Base-by-base conservation (phyloP, 1,140 invertebrate species). In the Cardiocondyla obscurior region DNA sequence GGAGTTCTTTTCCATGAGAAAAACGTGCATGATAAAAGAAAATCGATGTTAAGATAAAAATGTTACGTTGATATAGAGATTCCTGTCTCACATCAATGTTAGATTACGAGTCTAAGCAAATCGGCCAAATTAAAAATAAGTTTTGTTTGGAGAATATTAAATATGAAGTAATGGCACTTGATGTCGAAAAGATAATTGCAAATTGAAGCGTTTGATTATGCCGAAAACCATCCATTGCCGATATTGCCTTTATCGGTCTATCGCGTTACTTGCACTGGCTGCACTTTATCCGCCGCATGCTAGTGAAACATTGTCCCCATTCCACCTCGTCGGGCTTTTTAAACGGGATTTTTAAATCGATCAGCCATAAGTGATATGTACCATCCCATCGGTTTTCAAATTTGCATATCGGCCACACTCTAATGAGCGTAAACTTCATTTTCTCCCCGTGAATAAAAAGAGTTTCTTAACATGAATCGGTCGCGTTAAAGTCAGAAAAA, bases 191-290 rank as follows among this genome's bases (percentile, higher is more conserved):
- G 3, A 67, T 22, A n/a, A 19, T 67, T 42, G 30, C 36, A 79
- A 79, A 82, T 64, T 64, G 57, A 62, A 73, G 55, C 55, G 70
- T 76, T 76, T 64, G 28, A 73, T 82, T 62, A 76, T 73, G 57
- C 77, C 77, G 73, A 81, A 72, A 57, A 55, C 51, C 58, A 28
- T 8, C 1, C 19, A 16, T 72, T 53, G 30, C 14, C 77, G 22
- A 81, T 81, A 73, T 81, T 49, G 28, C 53, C 77, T 70, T 82
- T 82, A 82, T 82, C 57, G 57, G 42, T 51, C 39, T 74, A 82
- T 82, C 70, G 70, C 39, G 42, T 82, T 82, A 74, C 55, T 82
- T 49, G 57, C 81, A 74, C 39, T 30, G 70, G 14, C 25, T 76
- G 81, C 69, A 73, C 57, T 82, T 82, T 62, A 76, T 76, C 36